Base-by-base conservation (phyloP, 1,140 invertebrate species). In the Leptinotarsa undecemlineata region DNA sequence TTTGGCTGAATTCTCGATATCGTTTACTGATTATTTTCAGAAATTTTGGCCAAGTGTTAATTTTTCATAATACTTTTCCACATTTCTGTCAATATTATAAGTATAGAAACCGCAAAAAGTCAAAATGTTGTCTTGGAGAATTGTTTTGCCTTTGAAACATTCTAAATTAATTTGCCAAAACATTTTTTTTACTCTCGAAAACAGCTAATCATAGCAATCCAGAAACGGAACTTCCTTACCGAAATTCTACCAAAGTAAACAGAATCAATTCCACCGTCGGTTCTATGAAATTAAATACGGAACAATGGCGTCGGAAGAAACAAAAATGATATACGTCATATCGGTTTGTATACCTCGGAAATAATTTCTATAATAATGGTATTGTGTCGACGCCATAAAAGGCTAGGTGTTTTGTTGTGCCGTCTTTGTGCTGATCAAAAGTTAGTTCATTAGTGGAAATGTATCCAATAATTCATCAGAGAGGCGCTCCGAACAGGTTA, bases 361-460 rank as follows among this genome's bases (percentile, higher is more conserved):
- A 71, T 71, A 71, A 71, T 71, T 71, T 71, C 69, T 60, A 48
- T 71, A 71, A 71, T 71, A 71, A 71, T 71, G 69, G 69, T 62
- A 61, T 71, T 71, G 69, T 71, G 70, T 72, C 73, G 75, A 76
- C 74, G 75, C 79, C 79, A 76, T 81, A 81, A 75, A 78, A 51
- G 77, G 74, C 74, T 74, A 75, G 79, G 79, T 77, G 77, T 79
- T 71, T 75, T 72, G 72, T 73, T 73, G 69, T 61, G 71, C 61
- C 71, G 71, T 72, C 71, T 72, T 72, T 72, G 71, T 64, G 47
- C 61, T 33, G 71, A 72, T 72, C 81, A 78, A 82, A 83, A 84
- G 80, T 84, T 84, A 80, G 81, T 84, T 84, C 82, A 83, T 84
- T 84, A 84, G 82, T 81, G 81, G 80, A 84, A 84, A 84, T 79